Evolutionary conservation across 1,140 invertebrate species (phyloP).

Genomic region (Drosophila kohkoa): DNA sequence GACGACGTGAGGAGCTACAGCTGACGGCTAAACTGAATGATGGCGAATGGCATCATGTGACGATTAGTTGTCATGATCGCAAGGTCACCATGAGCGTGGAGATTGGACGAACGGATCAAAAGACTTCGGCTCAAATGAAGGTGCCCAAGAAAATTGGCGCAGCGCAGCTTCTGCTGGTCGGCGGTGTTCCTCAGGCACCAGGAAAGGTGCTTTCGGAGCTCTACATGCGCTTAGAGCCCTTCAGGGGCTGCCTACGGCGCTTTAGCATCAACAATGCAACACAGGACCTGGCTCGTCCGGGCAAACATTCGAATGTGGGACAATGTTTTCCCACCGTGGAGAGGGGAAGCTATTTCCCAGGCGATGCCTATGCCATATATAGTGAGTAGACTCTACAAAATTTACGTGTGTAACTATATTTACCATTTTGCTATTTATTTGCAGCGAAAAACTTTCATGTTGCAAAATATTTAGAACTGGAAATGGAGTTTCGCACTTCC

Average conservation of each 20-base stretch:
- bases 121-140: conserved; percentile 86
- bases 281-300: conserved; percentile 91
- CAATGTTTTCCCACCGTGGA: conserved; percentile 95
- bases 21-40: conserved; percentile 90
- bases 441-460: conserved; percentile 90
- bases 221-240: conserved; percentile 89
- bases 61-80: conserved; percentile 87
- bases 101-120: conserved; percentile 87
- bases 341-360: conserved; percentile 93
- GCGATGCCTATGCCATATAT: conserved; percentile 92
- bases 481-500: conserved; percentile 93
- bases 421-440: neutral
- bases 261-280: conserved; percentile 90
- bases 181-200: conserved; percentile 89
- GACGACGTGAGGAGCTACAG: conserved; percentile 88
- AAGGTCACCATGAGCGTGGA: conserved; percentile 90
- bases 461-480: conserved; percentile 89
- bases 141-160: conserved; percentile 89
- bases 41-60: conserved; percentile 93
- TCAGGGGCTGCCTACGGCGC: conserved; percentile 93
- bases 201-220: conserved; percentile 81
- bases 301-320: conserved; percentile 89
- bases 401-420: no score
- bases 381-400: conserved; percentile 86
- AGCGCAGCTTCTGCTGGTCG: conserved; percentile 91